Base-by-base conservation (phyloP, 2,888 invertebrate species). In the Pemphredon lugubris region DNA sequence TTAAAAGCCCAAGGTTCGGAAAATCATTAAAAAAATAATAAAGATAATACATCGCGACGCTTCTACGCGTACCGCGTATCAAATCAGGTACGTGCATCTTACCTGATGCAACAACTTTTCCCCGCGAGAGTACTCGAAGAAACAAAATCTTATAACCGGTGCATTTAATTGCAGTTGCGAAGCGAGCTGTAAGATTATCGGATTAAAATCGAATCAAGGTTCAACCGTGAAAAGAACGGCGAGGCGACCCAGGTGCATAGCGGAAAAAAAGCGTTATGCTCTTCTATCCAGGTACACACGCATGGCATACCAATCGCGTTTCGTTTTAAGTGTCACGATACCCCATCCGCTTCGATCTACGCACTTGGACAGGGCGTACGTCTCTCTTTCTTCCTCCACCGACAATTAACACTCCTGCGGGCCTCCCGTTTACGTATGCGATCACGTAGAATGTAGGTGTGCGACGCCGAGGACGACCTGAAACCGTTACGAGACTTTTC, bases 401-500 rank as follows among this genome's bases (percentile, higher is more conserved):
- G 47, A 66, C 66, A 66, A 75, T 79, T 65, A 73, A 66, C 65
- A 53, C 63, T 72, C 47, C 68, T 61, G 66, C 65, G 64, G 65
- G 50, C 51, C 54, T 48, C 60, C 61, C 75, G 61, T 77, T 79
- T 70, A 67, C 72, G 61, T 76, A 58, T 42, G 61, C 53, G 65
- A 73, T 54, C 63, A 34, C 61, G 50, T 51, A 59, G 69, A 67
- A 61, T 65, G 72, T 65, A 75, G 63, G 64, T 47, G 61, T 21
- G 75, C 79, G 81, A 75, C 61, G 78, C 54, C 80, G 77, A 84
- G 82, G 84, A 85, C 83, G 81, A 83, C 82, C 79, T 79, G 83
- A 70, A 83, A 88, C 88, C 88, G 88, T 88, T 88, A 88, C 81
- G 44, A 76, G 73, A 83, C 83, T 81, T 84, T 83, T 85, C 83